Conservation (phyloP, 30 jellyfish, hydroid and myxozoan species). For the Hydractinia symbiolongicarpus region DNA sequence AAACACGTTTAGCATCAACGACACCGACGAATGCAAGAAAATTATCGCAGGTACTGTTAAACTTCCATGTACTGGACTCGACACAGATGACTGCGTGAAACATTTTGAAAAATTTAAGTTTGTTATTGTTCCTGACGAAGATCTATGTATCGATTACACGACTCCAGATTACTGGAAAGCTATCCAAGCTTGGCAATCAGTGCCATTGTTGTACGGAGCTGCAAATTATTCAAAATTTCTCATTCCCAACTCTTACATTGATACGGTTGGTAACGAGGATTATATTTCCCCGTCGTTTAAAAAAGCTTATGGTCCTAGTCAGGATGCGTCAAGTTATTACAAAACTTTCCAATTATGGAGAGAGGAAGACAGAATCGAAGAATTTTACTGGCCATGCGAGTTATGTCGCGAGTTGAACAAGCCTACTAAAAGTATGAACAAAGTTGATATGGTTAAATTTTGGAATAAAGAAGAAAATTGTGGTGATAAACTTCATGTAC, state of each 20-base stretch:
- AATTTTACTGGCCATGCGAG: conserved; percentile 67
- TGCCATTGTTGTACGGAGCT: conserved; percentile 45
- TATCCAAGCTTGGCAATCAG: conserved; percentile 55
- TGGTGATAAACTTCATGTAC: conserved; percentile 9
- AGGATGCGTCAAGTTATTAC: conserved; percentile 15
- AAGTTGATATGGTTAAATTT: conserved; percentile 25
- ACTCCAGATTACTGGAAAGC: conserved; percentile 62
- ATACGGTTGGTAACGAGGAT: conserved; percentile 44
- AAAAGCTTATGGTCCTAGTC: conserved; percentile 39
- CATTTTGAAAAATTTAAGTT: conserved; percentile 48
- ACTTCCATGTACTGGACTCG: conserved; percentile 33
- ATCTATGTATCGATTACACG: conserved; percentile 33
- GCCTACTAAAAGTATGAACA: background rate
- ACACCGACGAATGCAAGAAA: conserved; percentile 9
- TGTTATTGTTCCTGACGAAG: conserved; percentile 41
- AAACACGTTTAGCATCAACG: conserved; percentile 16
- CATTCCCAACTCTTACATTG: conserved; percentile 47
- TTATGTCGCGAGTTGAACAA: conserved; percentile 30
- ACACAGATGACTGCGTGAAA: conserved; percentile 45
- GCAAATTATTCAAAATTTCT: conserved; percentile 30
- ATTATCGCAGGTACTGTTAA: conserved; percentile 22
- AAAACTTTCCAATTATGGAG: conserved; percentile 35
- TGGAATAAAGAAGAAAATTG: conserved; percentile 55
- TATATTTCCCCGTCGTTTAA: conserved; percentile 53
- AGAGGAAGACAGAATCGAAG: conserved; percentile 30